Evolutionary conservation across 1,140 invertebrate genomes (phyloP).

Genomic region (Ruditapes philippinarum): DNA sequence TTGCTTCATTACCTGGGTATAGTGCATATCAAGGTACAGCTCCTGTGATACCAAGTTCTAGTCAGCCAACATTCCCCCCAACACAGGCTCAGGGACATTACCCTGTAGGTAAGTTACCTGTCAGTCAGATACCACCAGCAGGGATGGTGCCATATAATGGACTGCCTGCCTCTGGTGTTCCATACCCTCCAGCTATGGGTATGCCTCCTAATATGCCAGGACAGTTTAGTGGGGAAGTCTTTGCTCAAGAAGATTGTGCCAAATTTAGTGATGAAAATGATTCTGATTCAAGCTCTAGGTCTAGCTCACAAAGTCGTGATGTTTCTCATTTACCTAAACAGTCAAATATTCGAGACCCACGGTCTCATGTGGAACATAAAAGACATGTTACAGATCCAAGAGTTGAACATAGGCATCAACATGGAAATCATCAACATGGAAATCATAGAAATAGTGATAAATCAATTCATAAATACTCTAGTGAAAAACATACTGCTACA

Average conservation of each 20-base stretch:
- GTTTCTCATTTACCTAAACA: not conserved
- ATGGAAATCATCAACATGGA: not conserved
- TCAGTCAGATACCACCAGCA: not conserved
- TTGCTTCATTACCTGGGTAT: not conserved
- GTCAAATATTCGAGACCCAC: conserved; percentile 29
- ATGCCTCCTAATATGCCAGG: not conserved
- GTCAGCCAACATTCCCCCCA: not conserved
- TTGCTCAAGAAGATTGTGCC: conserved; percentile 26
- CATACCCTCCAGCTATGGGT: not conserved
- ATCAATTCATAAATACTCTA: not conserved
- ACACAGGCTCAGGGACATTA: too few relatives aligned
- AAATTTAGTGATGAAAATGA: conserved; percentile 63
- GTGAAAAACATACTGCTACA: not conserved
- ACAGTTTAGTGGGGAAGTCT: conserved; percentile 55
- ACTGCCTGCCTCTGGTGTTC: not conserved
- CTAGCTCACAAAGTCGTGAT: not conserved
- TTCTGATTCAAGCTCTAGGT: conserved; percentile 44
- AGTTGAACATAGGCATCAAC: not conserved
- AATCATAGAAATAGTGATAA: not conserved
- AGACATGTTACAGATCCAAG: not conserved
- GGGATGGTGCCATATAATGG: not conserved
- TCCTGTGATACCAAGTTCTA: not conserved
- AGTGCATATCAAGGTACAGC: not conserved
- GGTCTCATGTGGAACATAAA: not conserved
- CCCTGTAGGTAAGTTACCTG: not conserved